Percentiles rank a stretch among this genome's conserved stretches.
phyloP scores from a whole-genome alignment of 1,140 invertebrate genomes.

The Drosophila prosaltans region DNA sequence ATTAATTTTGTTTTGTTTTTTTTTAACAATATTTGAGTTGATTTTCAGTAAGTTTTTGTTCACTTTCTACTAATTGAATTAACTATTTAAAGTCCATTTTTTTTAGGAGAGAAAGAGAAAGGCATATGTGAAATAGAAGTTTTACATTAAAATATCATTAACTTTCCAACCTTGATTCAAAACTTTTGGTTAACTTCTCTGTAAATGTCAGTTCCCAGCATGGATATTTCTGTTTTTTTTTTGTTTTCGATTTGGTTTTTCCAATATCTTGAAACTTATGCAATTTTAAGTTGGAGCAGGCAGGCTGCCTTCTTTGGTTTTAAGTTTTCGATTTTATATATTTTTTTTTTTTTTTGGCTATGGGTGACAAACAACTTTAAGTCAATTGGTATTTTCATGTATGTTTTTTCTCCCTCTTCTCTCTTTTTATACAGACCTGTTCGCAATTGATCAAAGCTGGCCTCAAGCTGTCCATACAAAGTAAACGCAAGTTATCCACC shows the following conservation, averaged over 20 bases:
- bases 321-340: constrained; percentile 3
- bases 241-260: constrained; percentile 14
- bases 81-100: too few species aligned
- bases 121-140: too few species aligned
- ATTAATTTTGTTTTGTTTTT: too few species aligned
- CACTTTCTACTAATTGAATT: too few species aligned
- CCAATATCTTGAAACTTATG: constrained; percentile 32
- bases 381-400: constrained; percentile 36
- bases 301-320: constrained; percentile 54
- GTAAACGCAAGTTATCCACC: constrained; percentile 90
- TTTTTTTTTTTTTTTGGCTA: constrained; percentile 48
- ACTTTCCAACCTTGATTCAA: constrained; percentile 1
- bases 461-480: constrained; percentile 94
- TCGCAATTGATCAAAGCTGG: constrained; percentile 95
- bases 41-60: too few species aligned
- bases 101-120: too few species aligned
- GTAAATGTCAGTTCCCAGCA: constrained; percentile 12
- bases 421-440: constrained; percentile 86
- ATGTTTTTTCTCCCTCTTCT: background rate
- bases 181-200: background rate
- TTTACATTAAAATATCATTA: too few species aligned
- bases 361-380: constrained; percentile 70
- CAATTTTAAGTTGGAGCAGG: constrained; percentile 27
- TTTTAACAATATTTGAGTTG: too few species aligned
- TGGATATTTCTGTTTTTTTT: background rate